Evolutionary conservation across 2,797 vertebrate species (phyloP).

Genomic region (Petrocephalus sullivani): DNA sequence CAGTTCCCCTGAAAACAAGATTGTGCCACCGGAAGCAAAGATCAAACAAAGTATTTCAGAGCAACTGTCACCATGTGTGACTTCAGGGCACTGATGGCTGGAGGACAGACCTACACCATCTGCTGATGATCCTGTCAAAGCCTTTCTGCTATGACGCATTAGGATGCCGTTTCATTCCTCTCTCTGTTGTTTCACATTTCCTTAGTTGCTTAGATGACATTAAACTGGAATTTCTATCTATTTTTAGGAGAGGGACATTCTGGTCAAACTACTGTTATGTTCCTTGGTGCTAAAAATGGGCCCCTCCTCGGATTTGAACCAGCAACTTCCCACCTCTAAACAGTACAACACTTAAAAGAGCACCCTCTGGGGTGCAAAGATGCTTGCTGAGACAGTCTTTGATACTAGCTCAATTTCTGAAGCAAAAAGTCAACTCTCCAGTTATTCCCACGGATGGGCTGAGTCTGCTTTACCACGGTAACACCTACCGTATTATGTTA

Average conservation of each 20-base stretch:
- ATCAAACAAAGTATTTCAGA: conserved; percentile 4
- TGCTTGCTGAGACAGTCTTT: not conserved
- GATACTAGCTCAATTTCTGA: not conserved
- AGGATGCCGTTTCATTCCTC: not conserved
- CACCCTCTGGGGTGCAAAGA: not conserved
- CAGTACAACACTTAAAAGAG: not conserved
- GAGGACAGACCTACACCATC: not conserved
- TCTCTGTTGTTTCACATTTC: not conserved
- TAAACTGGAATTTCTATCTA: not conserved
- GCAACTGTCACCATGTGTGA: not conserved
- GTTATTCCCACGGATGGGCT: not conserved
- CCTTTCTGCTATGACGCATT: not conserved
- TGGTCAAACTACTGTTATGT: not conserved
- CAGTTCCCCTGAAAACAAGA: not conserved
- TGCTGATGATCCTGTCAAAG: not conserved
- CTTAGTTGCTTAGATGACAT: not conserved
- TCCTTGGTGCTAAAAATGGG: not conserved
- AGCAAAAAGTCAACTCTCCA: not conserved
- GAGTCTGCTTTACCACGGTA: not conserved
- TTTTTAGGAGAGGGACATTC: not conserved
- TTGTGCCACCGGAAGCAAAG: not conserved
- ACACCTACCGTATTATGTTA: not conserved
- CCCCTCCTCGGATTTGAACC: not conserved
- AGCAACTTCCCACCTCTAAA: not conserved
- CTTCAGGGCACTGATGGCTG: not conserved